Percentiles rank a stretch among this genome's conserved stretches.
phyloP scores from a whole-genome alignment of 2,888 invertebrate species.

The Acanthococcus lagerstroemiae region DNA sequence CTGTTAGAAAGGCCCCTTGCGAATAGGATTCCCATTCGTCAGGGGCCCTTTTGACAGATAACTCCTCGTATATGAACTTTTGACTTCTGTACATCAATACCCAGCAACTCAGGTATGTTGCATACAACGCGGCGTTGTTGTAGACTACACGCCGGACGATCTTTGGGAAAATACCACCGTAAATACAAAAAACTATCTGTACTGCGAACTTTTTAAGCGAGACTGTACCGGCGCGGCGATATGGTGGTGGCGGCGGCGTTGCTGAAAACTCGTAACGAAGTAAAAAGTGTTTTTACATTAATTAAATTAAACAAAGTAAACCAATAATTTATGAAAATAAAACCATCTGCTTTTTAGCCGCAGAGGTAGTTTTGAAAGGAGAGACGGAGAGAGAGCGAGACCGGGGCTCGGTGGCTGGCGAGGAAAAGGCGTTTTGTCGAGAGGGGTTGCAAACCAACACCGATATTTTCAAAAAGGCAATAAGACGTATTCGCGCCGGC shows the following conservation, averaged over 20 bases:
- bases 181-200: no score
- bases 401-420: no score
- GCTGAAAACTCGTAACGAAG: conserved; percentile 14
- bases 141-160: no score
- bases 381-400: not conserved
- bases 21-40: no score
- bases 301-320: conserved; percentile 31
- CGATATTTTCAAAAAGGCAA: conserved; percentile 29
- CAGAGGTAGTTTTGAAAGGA: conserved; percentile 26
- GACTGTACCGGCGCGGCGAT: conserved; percentile 21
- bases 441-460: conserved; percentile 28
- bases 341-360: conserved; percentile 31
- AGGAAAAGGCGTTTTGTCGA: conserved; percentile 18
- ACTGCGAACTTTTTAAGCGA: conserved; percentile 15
- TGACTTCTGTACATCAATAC: no score
- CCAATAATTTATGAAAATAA: conserved; percentile 31
- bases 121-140: no score
- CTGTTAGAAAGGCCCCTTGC: no score
- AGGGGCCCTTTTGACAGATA: no score
- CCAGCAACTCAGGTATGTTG: no score
- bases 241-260: no score
- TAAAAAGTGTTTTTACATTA: conserved; percentile 31
- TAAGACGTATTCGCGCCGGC: conserved; percentile 16
- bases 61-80: no score
- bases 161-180: no score